Evolutionary conservation across 1,140 invertebrate genomes (phyloP).

Genomic region (Zophobas morio): DNA sequence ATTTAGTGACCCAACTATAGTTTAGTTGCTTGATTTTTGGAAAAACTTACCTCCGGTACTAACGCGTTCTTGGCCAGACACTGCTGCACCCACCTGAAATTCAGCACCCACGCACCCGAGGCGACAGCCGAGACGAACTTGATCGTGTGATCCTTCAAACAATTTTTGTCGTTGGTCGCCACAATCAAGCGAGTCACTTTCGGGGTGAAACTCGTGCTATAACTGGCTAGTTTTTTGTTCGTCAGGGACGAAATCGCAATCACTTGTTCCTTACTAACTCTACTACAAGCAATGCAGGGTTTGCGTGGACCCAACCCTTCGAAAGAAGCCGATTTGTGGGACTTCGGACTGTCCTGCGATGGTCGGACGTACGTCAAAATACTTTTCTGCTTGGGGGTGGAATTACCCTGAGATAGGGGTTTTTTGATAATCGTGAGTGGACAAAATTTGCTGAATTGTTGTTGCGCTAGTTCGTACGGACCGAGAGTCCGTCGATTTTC

Average conservation of each 20-base stretch:
- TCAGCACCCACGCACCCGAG: constrained; percentile 64
- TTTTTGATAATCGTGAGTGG: too few relatives aligned
- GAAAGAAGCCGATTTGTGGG: constrained; percentile 13
- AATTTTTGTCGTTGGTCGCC: constrained; percentile 57
- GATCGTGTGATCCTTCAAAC: constrained; percentile 63
- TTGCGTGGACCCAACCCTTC: constrained; percentile 36
- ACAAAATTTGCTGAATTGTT: too few relatives aligned
- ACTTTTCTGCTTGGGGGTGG: too few relatives aligned
- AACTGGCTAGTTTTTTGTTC: constrained; percentile 60
- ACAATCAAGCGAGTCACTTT: constrained; percentile 65
- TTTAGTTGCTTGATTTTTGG: too few relatives aligned
- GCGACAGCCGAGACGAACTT: constrained; percentile 65
- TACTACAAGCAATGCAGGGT: constrained; percentile 60
- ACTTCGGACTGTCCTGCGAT: not conserved
- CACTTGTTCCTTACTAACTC: constrained; percentile 58
- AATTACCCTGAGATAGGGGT: too few relatives aligned
- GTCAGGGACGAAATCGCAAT: constrained; percentile 59
- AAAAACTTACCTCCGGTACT: constrained; percentile 62
- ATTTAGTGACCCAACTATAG: not conserved
- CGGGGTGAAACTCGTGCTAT: constrained; percentile 54
- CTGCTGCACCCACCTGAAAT: constrained; percentile 63
- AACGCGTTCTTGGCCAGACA: constrained; percentile 60
- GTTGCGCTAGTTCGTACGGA: too few relatives aligned
- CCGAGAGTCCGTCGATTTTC: too few relatives aligned
- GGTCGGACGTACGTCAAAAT: too few relatives aligned